Conservation (phyloP, 1,140 invertebrate genomes). For the Drosophila athabasca region DNA sequence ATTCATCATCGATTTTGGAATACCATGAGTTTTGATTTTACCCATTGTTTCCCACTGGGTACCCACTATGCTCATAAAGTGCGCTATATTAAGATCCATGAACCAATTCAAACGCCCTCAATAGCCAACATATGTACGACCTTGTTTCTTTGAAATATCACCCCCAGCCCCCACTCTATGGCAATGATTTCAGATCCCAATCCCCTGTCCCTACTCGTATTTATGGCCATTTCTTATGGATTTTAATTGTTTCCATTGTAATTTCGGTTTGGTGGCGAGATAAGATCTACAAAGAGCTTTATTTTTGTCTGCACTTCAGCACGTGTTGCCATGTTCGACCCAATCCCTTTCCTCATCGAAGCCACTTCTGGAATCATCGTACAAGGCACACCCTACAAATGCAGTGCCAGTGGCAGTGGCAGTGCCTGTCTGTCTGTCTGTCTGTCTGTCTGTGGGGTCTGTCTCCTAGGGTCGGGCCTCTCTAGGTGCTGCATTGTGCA, state of each 20-base stretch:
- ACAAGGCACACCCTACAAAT: slow-evolving; percentile 32
- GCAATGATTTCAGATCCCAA: slow-evolving; percentile 9
- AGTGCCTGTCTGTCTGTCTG: slow-evolving; percentile 20
- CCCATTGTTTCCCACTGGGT: no score
- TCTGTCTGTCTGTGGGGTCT: slow-evolving; percentile 26
- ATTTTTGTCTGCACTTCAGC: slow-evolving; percentile 55
- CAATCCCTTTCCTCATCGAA: slow-evolving; percentile 12
- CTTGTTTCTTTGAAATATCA: slow-evolving; percentile 44
- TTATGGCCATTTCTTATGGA: slow-evolving; percentile 40
- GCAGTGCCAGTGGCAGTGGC: slow-evolving; percentile 3
- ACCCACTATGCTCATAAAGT: no score
- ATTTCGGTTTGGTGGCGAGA: slow-evolving; percentile 33
- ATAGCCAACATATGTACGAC: slow-evolving; percentile 32
- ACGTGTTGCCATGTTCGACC: slow-evolving; percentile 43
- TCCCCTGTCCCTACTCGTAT: slow-evolving; percentile 4
- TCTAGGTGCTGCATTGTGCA: slow-evolving; percentile 42
- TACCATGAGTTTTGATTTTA: no score
- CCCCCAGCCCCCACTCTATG: slow-evolving; percentile 1
- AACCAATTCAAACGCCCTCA: no score
- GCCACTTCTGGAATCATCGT: slow-evolving; percentile 30
- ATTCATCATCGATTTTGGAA: no score
- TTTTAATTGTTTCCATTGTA: slow-evolving; percentile 56
- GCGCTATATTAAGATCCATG: no score
- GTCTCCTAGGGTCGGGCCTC: background rate
- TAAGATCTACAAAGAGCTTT: slow-evolving; percentile 54